A percentile compares a stretch with the other conserved stretches of the same genome.
Evolutionary conservation across 2,797 vertebrate genomes (phyloP).

Genomic region (Peromyscus melanophrys): DNA sequence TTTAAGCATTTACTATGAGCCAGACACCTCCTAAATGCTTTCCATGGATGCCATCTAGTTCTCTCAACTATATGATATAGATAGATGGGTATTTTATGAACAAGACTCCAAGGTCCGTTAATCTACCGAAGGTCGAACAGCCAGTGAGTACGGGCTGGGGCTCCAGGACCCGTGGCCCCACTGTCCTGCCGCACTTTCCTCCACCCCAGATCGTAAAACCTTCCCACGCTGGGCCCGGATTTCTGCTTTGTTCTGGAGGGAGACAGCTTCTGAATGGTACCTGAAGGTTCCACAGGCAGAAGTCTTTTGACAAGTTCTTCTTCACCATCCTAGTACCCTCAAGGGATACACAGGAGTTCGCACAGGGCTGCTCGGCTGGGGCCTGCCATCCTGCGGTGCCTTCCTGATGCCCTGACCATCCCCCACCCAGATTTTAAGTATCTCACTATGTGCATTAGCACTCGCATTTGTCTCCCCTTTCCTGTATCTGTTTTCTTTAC

Average conservation of each 20-base stretch:
- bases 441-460: neutral
- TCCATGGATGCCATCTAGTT: neutral
- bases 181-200: neutral
- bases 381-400: neutral
- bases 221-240: neutral
- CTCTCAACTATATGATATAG: neutral
- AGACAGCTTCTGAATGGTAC: neutral
- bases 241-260: neutral
- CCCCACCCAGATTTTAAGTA: neutral
- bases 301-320: neutral
- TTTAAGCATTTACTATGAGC: neutral
- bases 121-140: neutral
- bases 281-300: neutral
- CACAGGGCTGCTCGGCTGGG: accelerated
- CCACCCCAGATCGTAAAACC: neutral
- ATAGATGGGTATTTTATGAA: neutral
- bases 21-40: neutral
- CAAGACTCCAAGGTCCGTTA: neutral
- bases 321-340: neutral
- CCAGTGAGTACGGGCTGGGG: neutral
- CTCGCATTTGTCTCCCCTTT: constrained; percentile 1
- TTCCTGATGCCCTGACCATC: neutral
- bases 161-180: neutral
- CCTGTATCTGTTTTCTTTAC: neutral
- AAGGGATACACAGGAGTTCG: no score